Base-by-base conservation (phyloP, 2,888 invertebrate species). In the Agriotes lineatus region DNA sequence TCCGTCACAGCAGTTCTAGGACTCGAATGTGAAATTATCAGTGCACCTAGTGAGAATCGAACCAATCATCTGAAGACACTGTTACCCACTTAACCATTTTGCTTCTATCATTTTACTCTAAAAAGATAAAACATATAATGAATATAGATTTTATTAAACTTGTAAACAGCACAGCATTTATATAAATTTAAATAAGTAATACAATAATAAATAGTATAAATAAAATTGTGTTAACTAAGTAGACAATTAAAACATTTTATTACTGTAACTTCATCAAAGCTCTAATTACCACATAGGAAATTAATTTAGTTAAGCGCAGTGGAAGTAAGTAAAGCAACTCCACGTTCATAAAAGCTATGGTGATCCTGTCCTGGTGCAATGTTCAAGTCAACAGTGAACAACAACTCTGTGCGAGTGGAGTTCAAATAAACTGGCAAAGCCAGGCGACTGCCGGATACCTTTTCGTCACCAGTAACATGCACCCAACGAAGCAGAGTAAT, bases 321-420 rank as follows among this genome's bases (percentile, higher is more conserved):
- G 44, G 98, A 98, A 18, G 96, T 96, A 80, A 98, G 90, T 45
- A 99, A 89, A 54, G 99, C 99, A 19, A 99, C 99, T 75, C 99
- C 99, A 60, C 99, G 89, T 85, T 99, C 98, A 86, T 98, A 99
- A 89, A 99, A 99, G 83, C 96, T 96, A 83, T 96, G 96, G 61
- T 93, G 94, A 81, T 96, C 96, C 82, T 96, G 95, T 35, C 94
- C 94, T 52, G 95, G 91, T 54, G 95, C 95, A 60, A 97, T 93
- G 77, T 95, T 93, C 83, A 99, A 90, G 79, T 98, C 96, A 65
- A 99, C 93, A 0, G 97, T 97, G 86, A 99, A 99, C 72, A 99
- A 87, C 67, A 97, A 88, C 84, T 98, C 98, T 0, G 95, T 93
- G 75, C 98, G 91, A 10, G 96, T 97, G 71, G 97, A 95, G 87